These are phyloP conservation scores for Danionella dracula DNA, from an alignment of 2,797 vertebrate species.

Conservation along the genomic window DNA sequence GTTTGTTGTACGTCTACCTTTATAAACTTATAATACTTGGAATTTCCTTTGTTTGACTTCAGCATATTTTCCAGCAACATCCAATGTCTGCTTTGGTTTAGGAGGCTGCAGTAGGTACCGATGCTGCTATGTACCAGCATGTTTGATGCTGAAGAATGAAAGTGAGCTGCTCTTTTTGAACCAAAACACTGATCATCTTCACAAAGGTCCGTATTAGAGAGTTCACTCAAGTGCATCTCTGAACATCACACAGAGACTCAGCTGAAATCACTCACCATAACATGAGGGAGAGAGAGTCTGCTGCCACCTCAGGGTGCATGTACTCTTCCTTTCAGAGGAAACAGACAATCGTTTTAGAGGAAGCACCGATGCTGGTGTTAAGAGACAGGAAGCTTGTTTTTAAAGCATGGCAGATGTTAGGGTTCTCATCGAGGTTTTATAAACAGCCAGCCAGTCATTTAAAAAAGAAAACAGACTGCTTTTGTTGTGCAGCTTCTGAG, in stretches of 20 bases:
- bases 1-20: too few species aligned
- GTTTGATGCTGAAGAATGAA: too few species aligned
- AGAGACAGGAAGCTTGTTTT: conserved; percentile 63
- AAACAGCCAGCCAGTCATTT: conserved; percentile 15
- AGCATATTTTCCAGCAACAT: too few species aligned
- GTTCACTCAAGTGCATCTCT: conserved; percentile 25
- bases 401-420: conserved; percentile 67
- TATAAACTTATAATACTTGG: too few species aligned
- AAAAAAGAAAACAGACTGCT: conserved; percentile 12
- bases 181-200: conserved; percentile 1
- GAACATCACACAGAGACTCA: conserved; percentile 21
- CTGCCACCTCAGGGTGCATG: conserved; percentile 45
- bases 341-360: conserved; percentile 51
- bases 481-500: conserved; percentile 2
- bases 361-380: conserved; percentile 51
- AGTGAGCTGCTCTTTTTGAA: background rate
- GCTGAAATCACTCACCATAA: conserved; percentile 1
- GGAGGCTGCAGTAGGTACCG: too few species aligned
- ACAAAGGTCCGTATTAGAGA: conserved; percentile 1
- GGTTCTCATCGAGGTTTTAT: conserved; percentile 54
- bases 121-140: too few species aligned
- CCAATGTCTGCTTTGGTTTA: too few species aligned
- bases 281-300: background rate
- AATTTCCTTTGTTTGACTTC: too few species aligned
- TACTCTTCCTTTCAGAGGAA: conserved; percentile 48